Evolutionary conservation across 2,113 vertebrate genomes (phyloP).

Genomic region (Rhipidura dahli): DNA sequence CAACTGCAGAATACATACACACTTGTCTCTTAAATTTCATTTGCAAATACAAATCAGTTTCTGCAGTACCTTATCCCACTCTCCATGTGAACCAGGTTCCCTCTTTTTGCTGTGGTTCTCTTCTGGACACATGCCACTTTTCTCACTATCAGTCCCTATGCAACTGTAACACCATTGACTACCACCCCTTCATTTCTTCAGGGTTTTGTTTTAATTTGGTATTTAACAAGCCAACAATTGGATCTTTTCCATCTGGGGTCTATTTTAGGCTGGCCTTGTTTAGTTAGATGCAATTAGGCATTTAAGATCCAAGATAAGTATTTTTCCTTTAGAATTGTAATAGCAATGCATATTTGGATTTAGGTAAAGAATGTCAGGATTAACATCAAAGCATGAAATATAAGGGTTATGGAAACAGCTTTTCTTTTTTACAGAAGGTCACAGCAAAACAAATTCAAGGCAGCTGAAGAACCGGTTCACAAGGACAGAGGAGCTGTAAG

Average conservation of each 20-base stretch:
- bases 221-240: neutral
- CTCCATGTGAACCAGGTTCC: neutral
- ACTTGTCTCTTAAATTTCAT: neutral
- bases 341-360: neutral
- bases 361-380: neutral
- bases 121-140: slow-evolving; percentile 6
- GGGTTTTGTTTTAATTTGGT: neutral
- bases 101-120: neutral
- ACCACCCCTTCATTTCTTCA: neutral
- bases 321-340: neutral
- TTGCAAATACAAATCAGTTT: neutral
- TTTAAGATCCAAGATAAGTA: slow-evolving; percentile 1
- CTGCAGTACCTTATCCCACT: neutral
- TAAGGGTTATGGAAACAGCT: neutral
- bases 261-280: slow-evolving; percentile 21
- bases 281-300: slow-evolving; percentile 11
- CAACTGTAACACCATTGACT: slow-evolving; percentile 25
- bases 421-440: neutral
- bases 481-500: neutral
- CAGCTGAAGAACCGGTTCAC: neutral
- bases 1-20: neutral
- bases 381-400: neutral
- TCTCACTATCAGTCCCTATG: slow-evolving; percentile 6
- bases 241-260: neutral
- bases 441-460: neutral